Evolutionary conservation across 2,797 vertebrate genomes (phyloP).

Genomic region (Threskiornis aethiopicus): DNA sequence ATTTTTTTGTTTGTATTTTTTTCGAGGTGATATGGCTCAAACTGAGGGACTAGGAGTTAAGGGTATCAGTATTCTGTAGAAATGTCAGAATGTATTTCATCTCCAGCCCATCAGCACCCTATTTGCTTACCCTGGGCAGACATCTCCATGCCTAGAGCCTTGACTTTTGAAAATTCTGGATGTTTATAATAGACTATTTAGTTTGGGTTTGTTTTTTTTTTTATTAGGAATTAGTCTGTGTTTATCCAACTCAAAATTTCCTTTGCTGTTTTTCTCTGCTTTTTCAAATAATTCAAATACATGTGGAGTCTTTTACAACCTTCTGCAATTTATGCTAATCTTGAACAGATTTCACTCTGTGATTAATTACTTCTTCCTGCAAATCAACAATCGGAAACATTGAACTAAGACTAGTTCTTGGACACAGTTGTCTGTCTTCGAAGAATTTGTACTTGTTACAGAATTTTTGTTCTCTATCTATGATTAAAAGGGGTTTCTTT

Average conservation of each 20-base stretch:
- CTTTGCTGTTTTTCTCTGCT: not conserved
- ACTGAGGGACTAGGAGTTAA: not conserved
- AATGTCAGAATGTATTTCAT: not conserved
- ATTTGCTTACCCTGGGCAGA: not conserved
- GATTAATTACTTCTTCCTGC: conserved; percentile 15
- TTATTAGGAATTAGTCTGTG: not conserved
- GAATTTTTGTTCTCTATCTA: not conserved
- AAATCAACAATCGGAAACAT: not conserved
- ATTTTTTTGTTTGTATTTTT: not conserved
- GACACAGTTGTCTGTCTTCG: not conserved
- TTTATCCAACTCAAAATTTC: not conserved
- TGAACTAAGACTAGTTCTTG: not conserved
- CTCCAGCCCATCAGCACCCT: not conserved
- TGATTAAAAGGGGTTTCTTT: not conserved
- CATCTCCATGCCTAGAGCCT: not conserved
- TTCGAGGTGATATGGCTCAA: not conserved
- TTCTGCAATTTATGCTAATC: conserved; percentile 29
- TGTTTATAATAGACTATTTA: not conserved
- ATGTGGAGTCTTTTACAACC: conserved; percentile 12
- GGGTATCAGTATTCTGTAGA: not conserved
- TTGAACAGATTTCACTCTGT: conserved; percentile 9
- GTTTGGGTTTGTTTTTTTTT: not conserved
- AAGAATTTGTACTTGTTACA: not conserved
- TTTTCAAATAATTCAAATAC: not conserved
- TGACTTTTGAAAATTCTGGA: not conserved